phyloP scores from a whole-genome alignment of 2,888 invertebrate species.

The Molanna angustata region DNA sequence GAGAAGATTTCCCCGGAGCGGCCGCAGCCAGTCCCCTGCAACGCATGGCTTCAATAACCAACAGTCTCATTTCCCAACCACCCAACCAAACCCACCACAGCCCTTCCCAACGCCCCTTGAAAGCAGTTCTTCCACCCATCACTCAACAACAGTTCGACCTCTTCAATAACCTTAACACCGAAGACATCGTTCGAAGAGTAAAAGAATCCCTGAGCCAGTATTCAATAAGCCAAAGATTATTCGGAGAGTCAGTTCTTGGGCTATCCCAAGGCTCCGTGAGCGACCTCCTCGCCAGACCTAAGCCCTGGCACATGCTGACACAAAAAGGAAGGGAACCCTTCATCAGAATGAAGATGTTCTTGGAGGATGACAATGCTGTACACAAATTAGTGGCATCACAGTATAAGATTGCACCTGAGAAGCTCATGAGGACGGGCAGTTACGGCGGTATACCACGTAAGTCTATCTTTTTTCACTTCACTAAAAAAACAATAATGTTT shows the following conservation, averaged over 20 bases:
- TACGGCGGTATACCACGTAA: conserved; percentile 83
- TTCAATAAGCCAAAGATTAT: conserved; percentile 95
- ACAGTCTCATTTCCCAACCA: conserved; percentile 90
- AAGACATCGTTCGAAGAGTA: conserved; percentile 95
- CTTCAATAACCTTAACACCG: conserved; percentile 96
- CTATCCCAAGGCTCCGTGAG: conserved; percentile 97
- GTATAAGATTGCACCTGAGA: conserved; percentile 97
- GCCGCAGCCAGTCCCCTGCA: conserved; percentile 92
- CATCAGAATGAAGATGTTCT: conserved; percentile 97
- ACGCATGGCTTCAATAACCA: conserved; percentile 97
- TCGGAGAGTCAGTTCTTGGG: conserved; percentile 97
- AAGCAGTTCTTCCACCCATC: conserved; percentile 95
- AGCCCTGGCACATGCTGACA: conserved; percentile 99
- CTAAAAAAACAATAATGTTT: no score
- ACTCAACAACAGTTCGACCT: conserved; percentile 99
- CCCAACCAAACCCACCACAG: conserved; percentile 82
- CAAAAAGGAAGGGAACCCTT: conserved; percentile 96
- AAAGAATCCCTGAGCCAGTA: conserved; percentile 94
- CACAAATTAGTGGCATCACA: conserved; percentile 95
- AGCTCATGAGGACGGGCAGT: conserved; percentile 93
- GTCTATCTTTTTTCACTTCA: conserved; percentile 36
- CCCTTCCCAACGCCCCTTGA: conserved; percentile 83
- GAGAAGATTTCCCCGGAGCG: conserved; percentile 74
- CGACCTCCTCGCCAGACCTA: conserved; percentile 93
- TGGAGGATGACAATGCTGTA: conserved; percentile 93